Base-by-base conservation (phyloP, 2,113 vertebrate species). In the Gnathonemus longibarbis region DNA sequence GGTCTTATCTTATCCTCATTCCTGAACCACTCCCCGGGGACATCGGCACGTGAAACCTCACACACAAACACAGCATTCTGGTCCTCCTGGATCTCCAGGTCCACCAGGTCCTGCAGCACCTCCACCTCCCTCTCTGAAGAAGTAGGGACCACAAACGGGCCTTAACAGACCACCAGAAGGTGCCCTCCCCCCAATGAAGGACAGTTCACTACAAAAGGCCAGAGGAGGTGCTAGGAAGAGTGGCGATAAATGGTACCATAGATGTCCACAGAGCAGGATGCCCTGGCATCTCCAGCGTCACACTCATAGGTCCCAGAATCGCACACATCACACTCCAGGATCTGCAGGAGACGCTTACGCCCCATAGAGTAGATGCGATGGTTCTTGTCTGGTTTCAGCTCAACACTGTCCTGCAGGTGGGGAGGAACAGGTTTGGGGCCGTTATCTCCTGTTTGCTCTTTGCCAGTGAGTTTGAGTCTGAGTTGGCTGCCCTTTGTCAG, bases 31-130 rank as follows among this genome's bases (percentile, higher is more conserved):
- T 98, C 96, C 5, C 95, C 96, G 0, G 91, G 92, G 84, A 97
- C 95, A 0, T 97, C 95, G 3, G 91, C 94, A 0, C 96, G 93
- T 0, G 98, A 99, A 1, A 95, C 93, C 45, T 97, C 97, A 0
- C 98, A 99, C 94, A 96, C 97, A 92, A 99, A 99, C 70, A 98
- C 91, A 0, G 98, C 98, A 0, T 98, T 96, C 91, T 98, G 97
- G 0, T 98, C 97, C 90, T 99, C 98, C 84, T 89, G 94, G 50
- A 97, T 96, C 15, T 93, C 93, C 70, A 96, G 91, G 0, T 98
- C 95, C 93, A 95, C 96, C 89, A 99, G 94, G 9, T 95, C 92
- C 1, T 95, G 94, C 45, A 98, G 90, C 0, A 99, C 92, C 24
- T 91, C 90, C 93, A 99, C 91, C 45, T 93, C 90, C 53, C 96